Base-by-base conservation (phyloP, 2,888 invertebrate genomes). In the Eupithecia dodoneata region DNA sequence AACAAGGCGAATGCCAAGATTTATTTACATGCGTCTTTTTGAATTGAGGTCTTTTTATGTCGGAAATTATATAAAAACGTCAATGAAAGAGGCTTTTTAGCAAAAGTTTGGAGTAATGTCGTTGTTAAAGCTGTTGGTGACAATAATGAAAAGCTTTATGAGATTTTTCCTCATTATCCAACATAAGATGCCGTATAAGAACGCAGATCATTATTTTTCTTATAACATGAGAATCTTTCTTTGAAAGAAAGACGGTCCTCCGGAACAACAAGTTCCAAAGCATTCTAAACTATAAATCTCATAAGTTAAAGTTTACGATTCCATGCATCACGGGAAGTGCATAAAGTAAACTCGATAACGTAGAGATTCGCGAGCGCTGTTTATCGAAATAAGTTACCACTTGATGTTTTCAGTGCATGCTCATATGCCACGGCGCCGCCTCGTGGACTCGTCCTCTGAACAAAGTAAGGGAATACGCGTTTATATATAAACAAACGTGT, bases 301-400 rank as follows among this genome's bases (percentile, higher is more conserved):
- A 75, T 79, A 76, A 76, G 76, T 79, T 73, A 72, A 42, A 75
- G 77, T 77, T 69, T 59, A 80, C 67, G 30, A 52, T 52, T 12
- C 74, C 75, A 73, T 76, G 69, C 70, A 74, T 76, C 73, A 71
- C 55, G 71, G 49, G 45, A 71, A 63, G 52, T 74, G 69, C 74
- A 49, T 76, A 71, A 47, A 78, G 49, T 42, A 44, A 65, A 76
- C 72, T 79, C 75, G 81, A 76, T 79, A 81, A 73, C 76, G 71
- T 13, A 45, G 52, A 42, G 69, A 80, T 73, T 79, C 75, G 75
- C 63, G 77, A 73, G 76, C 77, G 82, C 81, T 86, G 85, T 87
- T 87, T 89, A 87, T 86, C 83, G 85, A 84, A 81, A 81, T 79
- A 88, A 88, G 83, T 90, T 84, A 80, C 81, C 82, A 83, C 83